Evolutionary conservation across 2,113 vertebrate genomes (phyloP).

Genomic region (Siniperca chuatsi): DNA sequence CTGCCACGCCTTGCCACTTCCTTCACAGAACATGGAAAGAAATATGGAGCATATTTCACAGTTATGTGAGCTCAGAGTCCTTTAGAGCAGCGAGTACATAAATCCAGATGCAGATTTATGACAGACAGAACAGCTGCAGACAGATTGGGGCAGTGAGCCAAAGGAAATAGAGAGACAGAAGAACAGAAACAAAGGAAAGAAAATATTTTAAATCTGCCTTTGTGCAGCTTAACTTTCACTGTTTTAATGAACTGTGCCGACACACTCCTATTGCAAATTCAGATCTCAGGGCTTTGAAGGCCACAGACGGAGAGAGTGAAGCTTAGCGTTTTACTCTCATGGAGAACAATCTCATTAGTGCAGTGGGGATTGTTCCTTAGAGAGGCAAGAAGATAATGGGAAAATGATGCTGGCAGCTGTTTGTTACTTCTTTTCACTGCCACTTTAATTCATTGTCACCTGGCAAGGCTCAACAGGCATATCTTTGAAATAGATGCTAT

Average conservation of each 20-base stretch:
- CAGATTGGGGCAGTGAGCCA: constrained; percentile 20
- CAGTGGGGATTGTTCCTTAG: constrained; percentile 30
- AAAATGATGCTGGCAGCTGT: constrained; percentile 26
- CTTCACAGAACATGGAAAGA: constrained; percentile 48
- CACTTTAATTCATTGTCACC: constrained; percentile 12
- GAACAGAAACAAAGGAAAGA: constrained; percentile 27
- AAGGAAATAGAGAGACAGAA: constrained; percentile 19
- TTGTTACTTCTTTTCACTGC: constrained; percentile 8
- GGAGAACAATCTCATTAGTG: constrained; percentile 33
- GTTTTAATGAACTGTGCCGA: constrained; percentile 51
- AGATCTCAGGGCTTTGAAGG: constrained; percentile 30
- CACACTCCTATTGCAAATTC: constrained; percentile 39
- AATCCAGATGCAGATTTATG: constrained; percentile 67
- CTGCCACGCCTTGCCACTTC: constrained; percentile 36
- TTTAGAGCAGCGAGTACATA: constrained; percentile 49
- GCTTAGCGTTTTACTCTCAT: constrained; percentile 21
- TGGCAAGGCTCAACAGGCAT: neutral
- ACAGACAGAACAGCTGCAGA: constrained; percentile 52
- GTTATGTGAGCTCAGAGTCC: constrained; percentile 43
- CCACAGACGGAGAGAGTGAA: constrained; percentile 28
- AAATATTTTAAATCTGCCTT: constrained; percentile 55
- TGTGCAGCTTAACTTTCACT: constrained; percentile 45
- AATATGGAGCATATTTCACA: constrained; percentile 65
- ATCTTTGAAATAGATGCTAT: neutral
- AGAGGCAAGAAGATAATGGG: constrained; percentile 25